Evolutionary conservation across 2,797 vertebrate species (phyloP), one percentile per base, ranked within the genome.

Genomic region (Bucorvus abyssinicus): DNA sequence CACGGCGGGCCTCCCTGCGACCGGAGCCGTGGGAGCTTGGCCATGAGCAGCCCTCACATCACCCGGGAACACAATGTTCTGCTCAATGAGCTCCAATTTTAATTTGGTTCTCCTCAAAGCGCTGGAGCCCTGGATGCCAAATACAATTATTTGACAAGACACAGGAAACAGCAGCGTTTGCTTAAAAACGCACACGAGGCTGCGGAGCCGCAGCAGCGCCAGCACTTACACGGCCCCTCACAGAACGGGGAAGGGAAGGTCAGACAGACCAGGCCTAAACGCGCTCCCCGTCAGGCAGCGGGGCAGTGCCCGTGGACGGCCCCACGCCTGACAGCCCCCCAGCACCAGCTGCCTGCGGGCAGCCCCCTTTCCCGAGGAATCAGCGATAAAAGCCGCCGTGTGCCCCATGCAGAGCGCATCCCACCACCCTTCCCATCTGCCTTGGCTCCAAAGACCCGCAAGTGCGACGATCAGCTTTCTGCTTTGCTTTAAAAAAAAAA

Each of bases 81-180:
- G 75, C 85, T 94, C 94, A 27, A 29, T n/a, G 47, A 93, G 87
- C 90, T 96, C 94, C 90, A 83, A 9, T 95, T 93, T 94, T 87
- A 79, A 85, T 91, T 91, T 77, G 87, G 82, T 95, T 93, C 94
- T 95, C 71, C 94, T 84, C 23, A 16, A 79, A 89, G 81, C 0
- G 0, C 79, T 59, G 68, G 52, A 92, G 63, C 63, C 89, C 77
- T 40, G 29, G 91, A 92, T 69, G 91, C 95, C 94, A 92, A 87
- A 93, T 40, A 36, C 34, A 95, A 93, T 96, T 93, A 92, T 95
- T 95, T 93, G 96, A 96, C 96, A 96, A 93, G 94, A 95, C 81
- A 89, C 92, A 94, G 92, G 94, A 94, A 96, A 89, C 67, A 65
- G 81, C 91, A 67, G 68, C 63, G 11, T 86, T 94, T 36, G 89